phyloP scores from a whole-genome alignment of 2,113 vertebrate genomes.

The Pogonocichla stellata region DNA sequence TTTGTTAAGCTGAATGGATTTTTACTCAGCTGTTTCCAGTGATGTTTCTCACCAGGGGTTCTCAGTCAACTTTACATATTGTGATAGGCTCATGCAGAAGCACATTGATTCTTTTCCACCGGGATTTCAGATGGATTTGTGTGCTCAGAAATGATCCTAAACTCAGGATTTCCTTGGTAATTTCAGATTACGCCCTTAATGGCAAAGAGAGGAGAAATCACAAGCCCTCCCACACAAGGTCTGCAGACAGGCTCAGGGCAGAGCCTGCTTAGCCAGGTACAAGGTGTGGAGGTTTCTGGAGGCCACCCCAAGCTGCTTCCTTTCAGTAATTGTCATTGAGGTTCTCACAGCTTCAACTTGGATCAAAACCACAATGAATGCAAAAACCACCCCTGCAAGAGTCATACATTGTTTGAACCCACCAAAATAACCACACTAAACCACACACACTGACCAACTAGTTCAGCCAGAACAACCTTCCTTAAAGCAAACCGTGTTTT shows the following conservation, averaged over 20 bases:
- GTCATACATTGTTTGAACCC: neutral
- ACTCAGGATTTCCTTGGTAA: neutral
- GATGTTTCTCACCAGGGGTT: neutral
- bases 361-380: neutral
- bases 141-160: neutral
- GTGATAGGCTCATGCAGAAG: neutral
- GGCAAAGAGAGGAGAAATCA: neutral
- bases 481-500: neutral
- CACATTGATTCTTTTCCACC: neutral
- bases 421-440: neutral
- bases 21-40: neutral
- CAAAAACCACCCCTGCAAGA: neutral
- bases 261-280: neutral
- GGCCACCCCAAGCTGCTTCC: neutral
- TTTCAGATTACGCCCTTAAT: neutral
- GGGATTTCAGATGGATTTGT: neutral
- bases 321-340: neutral
- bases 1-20: conserved; percentile 27
- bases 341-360: neutral
- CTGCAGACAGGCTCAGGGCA: neutral
- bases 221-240: neutral
- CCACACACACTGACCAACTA: neutral
- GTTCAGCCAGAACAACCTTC: neutral
- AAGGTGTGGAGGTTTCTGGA: neutral
- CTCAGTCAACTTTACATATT: neutral